Base-by-base conservation (phyloP, 1,140 invertebrate genomes). In the Triops cancriformis region DNA sequence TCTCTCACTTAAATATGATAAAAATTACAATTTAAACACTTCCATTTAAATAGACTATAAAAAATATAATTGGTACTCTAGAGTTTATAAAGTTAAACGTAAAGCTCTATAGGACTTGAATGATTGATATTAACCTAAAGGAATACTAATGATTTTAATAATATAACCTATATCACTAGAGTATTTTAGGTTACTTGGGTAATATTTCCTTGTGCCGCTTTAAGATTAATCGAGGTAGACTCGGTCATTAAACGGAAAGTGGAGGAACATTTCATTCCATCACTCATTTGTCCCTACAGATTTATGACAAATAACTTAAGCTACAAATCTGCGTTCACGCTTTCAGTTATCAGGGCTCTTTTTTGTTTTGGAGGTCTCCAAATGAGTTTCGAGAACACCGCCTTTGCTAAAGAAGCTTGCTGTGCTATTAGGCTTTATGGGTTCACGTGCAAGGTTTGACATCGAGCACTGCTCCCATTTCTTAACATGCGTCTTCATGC, bases 271-370 rank as follows among this genome's bases (percentile, higher is more conserved):
- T 64, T 64, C 23, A 64, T 64, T 64, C 51, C 51, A 23, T 64
- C 51, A 64, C 51, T 64, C 51, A 64, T 64, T 64, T 64, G 51
- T 23, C 51, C 18, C 2, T 18, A 10, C 51, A 64, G 51, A 64
- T 64, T 64, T 64, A 64, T 23, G 51, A 64, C 51, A 64, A 23
- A 64, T 64, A 64, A 64, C 23, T 64, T 64, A n/a, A 23, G 51
- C 51, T 64, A 64, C 51, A 64, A 64, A 64, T 64, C 51, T 64
- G 51, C 51, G 51, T 64, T 64, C 51, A 23, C n/a, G 51, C 51
- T 18, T 23, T 64, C 51, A 37, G 31, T 37, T 37, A 64, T 23
- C 51, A 23, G 23, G 51, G 5, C 51, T 23, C 51, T 64, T 64
- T 64, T 64, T 64, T 64, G 51, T 64, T 64, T 18, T 64, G 14